These are phyloP conservation scores for Pseudorhombus dupliciocellatus DNA, from an alignment of 2,113 vertebrate species.

Conservation along the genomic window DNA sequence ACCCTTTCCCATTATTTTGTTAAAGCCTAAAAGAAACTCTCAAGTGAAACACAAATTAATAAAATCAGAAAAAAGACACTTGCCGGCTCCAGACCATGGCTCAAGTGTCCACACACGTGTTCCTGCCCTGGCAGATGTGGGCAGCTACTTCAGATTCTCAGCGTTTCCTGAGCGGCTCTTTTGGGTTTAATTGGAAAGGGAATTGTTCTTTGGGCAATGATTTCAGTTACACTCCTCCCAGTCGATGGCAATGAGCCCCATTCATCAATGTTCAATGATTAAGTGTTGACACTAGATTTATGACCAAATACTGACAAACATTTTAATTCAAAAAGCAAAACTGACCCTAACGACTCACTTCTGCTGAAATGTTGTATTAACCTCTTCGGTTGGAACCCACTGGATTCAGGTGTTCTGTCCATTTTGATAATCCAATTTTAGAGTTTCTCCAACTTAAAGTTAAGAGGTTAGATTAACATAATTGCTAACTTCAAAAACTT, in stretches of 20 bases:
- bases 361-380: neutral
- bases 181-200: slow-evolving; percentile 15
- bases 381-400: neutral
- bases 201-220: slow-evolving; percentile 27
- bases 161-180: neutral
- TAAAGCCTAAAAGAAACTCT: slow-evolving; percentile 52
- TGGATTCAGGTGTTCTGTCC: neutral
- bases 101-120: neutral
- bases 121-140: neutral
- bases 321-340: slow-evolving; percentile 20
- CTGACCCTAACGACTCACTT: neutral
- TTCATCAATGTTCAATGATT: slow-evolving; percentile 25
- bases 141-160: neutral
- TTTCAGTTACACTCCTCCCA: slow-evolving; percentile 1
- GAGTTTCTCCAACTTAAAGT: neutral
- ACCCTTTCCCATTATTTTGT: slow-evolving; percentile 39
- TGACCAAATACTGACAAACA: slow-evolving; percentile 1
- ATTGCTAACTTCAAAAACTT: no score
- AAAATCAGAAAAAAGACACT: slow-evolving; percentile 33
- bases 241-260: slow-evolving; percentile 18
- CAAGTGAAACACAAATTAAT: slow-evolving; percentile 56
- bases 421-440: neutral
- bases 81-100: slow-evolving; percentile 11
- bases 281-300: slow-evolving; percentile 8
- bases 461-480: neutral